phyloP scores from a whole-genome alignment of 2,113 vertebrate genomes.

The Xiphophorus maculatus region DNA sequence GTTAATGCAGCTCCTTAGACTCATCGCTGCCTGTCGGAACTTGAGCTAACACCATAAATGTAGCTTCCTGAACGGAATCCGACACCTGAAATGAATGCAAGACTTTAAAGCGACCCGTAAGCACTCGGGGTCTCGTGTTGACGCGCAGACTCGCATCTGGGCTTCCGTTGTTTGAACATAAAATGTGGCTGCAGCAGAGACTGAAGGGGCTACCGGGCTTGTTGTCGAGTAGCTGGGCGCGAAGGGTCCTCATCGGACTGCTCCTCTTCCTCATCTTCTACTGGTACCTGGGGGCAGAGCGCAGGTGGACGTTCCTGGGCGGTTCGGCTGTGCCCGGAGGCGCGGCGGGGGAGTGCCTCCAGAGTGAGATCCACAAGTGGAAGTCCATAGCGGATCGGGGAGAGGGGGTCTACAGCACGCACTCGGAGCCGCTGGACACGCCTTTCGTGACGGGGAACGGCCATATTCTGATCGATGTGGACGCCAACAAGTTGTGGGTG shows the following conservation, averaged over 20 bases:
- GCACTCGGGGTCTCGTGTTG: constrained; percentile 1
- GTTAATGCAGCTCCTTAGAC: background rate
- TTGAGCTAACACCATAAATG: background rate
- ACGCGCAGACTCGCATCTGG: constrained; percentile 2
- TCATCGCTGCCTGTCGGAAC: background rate
- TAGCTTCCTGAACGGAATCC: background rate
- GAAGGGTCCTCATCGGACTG: constrained; percentile 85
- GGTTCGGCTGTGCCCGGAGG: constrained; percentile 74
- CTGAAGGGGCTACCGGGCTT: constrained; percentile 93
- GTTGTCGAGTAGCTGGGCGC: constrained; percentile 93
- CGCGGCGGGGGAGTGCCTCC: constrained; percentile 82
- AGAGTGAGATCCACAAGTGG: constrained; percentile 85
- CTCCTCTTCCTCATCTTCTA: constrained; percentile 86
- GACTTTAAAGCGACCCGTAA: background rate
- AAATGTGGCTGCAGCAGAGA: constrained; percentile 92
- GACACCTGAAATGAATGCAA: constrained; percentile 1
- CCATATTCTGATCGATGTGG: constrained; percentile 85
- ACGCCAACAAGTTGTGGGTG: constrained; percentile 88
- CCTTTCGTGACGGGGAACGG: constrained; percentile 90
- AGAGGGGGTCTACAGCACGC: constrained; percentile 72
- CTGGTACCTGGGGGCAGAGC: constrained; percentile 86
- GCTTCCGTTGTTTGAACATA: background rate
- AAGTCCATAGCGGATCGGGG: constrained; percentile 72
- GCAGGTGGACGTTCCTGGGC: constrained; percentile 75
- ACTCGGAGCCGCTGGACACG: constrained; percentile 66